These are phyloP conservation scores for Pterostichus madidus DNA, from an alignment of 2,888 invertebrate genomes.

Conservation along the genomic window DNA sequence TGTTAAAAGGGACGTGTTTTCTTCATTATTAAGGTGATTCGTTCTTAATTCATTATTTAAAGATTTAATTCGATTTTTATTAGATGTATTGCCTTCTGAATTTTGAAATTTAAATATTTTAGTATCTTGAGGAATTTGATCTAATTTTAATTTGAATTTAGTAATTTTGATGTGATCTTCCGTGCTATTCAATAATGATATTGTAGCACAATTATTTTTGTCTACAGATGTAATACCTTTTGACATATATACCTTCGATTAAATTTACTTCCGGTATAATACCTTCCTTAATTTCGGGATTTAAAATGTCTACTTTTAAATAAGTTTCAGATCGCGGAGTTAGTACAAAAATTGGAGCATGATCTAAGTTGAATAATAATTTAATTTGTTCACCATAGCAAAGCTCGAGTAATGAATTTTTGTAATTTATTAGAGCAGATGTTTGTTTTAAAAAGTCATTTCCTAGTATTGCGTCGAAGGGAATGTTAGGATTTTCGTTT, in stretches of 20 bases:
- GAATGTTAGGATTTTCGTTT: background rate
- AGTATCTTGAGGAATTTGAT: background rate
- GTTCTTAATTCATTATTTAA: conserved; percentile 25
- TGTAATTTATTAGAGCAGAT: conserved; percentile 67
- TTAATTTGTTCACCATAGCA: conserved; percentile 13
- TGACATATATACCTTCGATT: conserved; percentile 54
- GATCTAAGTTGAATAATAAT: background rate
- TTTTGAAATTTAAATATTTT: background rate
- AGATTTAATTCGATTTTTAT: conserved; percentile 27
- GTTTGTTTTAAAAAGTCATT: conserved; percentile 68
- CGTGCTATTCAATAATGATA: conserved; percentile 33
- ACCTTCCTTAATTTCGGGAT: background rate
- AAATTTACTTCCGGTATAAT: conserved; percentile 10
- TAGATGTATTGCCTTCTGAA: background rate
- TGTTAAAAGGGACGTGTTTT: background rate
- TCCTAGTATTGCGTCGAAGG: conserved; percentile 67
- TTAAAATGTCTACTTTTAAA: conserved; percentile 2
- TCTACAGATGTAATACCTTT: conserved; percentile 28
- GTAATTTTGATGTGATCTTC: conserved; percentile 55
- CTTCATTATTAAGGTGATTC: conserved; percentile 9
- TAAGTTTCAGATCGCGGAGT: conserved; percentile 3
- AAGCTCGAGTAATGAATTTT: conserved; percentile 64
- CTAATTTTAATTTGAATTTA: conserved; percentile 9
- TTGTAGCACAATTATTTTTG: conserved; percentile 24
- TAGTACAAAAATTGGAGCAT: background rate